Conservation (phyloP, 2,113 vertebrate genomes). For the Tamias sibiricus region DNA sequence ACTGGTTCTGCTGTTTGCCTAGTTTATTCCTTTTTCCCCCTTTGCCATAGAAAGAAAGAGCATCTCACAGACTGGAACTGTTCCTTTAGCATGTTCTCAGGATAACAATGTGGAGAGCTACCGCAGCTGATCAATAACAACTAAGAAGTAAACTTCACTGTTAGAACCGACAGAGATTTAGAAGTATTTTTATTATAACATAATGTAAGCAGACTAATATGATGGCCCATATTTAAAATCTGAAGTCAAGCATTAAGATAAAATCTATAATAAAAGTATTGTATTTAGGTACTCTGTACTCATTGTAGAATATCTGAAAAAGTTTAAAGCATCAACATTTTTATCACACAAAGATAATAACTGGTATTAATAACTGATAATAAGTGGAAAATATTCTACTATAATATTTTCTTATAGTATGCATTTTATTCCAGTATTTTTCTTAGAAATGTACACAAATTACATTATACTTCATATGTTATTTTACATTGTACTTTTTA, state of each 20-base stretch:
- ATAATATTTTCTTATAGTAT: constrained; percentile 33
- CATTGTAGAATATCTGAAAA: constrained; percentile 38
- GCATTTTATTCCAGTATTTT: constrained; percentile 51
- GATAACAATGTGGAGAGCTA: not conserved
- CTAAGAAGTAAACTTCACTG: not conserved
- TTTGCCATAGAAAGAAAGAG: not conserved
- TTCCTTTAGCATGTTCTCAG: not conserved
- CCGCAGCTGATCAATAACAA: not conserved
- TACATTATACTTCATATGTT: not conserved
- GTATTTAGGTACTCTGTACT: not conserved
- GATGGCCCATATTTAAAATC: not conserved
- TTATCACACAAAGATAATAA: not conserved
- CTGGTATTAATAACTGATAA: not conserved
- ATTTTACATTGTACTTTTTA: constrained; percentile 45
- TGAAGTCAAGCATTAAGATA: constrained; percentile 40
- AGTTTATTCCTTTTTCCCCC: not conserved
- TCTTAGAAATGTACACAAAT: constrained; percentile 24
- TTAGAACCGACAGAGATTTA: not conserved
- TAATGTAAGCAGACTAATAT: not conserved
- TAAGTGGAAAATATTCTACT: not conserved
- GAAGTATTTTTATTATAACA: constrained; percentile 41
- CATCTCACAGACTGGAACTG: not conserved
- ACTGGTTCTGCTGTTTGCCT: not conserved
- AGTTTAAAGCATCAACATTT: constrained; percentile 28
- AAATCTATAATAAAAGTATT: constrained; percentile 6